Conservation (phyloP, 2,113 vertebrate species). For the Nibea albiflora region DNA sequence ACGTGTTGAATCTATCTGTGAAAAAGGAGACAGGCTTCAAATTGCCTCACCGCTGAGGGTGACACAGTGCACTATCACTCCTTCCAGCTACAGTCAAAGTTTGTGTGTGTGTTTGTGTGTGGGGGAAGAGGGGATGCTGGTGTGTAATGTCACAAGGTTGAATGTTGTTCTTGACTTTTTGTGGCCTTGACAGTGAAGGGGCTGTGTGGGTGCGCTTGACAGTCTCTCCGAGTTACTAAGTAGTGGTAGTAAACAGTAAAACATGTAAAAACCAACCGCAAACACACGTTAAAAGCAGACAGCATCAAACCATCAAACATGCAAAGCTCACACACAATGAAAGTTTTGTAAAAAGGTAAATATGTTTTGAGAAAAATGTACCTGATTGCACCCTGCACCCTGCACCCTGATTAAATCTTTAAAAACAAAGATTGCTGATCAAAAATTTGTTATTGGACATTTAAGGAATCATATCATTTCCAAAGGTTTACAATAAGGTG, state of each 20-base stretch:
- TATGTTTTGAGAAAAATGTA: too few species aligned
- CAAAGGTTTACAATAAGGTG: too few species aligned
- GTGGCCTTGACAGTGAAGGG: slow-evolving; percentile 38
- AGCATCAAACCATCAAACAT: not conserved
- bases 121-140: slow-evolving; percentile 29
- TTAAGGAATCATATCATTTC: too few species aligned
- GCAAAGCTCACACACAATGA: not conserved
- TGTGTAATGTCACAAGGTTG: slow-evolving; percentile 54
- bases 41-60: slow-evolving; percentile 60
- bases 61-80: slow-evolving; percentile 64
- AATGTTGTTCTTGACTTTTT: slow-evolving; percentile 51
- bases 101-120: slow-evolving; percentile 33
- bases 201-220: slow-evolving; percentile 23
- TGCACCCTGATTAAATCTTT: too few species aligned
- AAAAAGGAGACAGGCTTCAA: slow-evolving; percentile 64
- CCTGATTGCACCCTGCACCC: too few species aligned
- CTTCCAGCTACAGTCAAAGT: slow-evolving; percentile 56
- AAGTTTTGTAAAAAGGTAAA: not conserved
- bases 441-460: not conserved
- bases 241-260: slow-evolving; percentile 17
- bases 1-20: slow-evolving; percentile 58
- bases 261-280: not conserved
- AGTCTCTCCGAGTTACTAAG: slow-evolving; percentile 38
- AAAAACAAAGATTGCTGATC: not conserved
- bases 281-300: not conserved